Evolutionary conservation across 2,888 invertebrate species (phyloP).

Genomic region (Mamestra brassicae): DNA sequence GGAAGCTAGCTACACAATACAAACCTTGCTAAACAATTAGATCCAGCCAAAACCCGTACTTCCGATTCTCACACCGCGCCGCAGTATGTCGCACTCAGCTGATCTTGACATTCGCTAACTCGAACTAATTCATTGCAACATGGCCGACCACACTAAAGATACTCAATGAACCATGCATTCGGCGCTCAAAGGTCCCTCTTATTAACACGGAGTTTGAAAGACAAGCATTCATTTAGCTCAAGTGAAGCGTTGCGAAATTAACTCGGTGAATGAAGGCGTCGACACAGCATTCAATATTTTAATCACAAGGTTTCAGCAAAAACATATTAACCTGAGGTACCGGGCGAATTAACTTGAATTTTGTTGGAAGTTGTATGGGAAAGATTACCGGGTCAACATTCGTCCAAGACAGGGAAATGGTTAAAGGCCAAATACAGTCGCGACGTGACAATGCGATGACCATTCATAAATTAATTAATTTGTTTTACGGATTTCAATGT

Average conservation of each 20-base stretch:
- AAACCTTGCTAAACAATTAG: conserved; percentile 52
- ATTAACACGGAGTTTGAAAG: conserved; percentile 75
- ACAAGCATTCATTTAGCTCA: conserved; percentile 59
- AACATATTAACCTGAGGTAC: background rate
- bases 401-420: background rate
- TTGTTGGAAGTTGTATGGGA: background rate
- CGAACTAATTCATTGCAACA: conserved; percentile 75
- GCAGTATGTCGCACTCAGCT: conserved; percentile 54
- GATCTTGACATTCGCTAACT: conserved; percentile 75
- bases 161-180: conserved; percentile 73
- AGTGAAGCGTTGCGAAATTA: conserved; percentile 67
- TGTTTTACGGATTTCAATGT: background rate
- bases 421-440: background rate
- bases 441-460: too few species aligned
- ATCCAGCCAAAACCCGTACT: conserved; percentile 40
- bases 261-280: conserved; percentile 48
- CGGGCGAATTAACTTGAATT: background rate
- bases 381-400: too few species aligned
- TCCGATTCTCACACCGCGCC: conserved; percentile 51
- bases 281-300: conserved; percentile 25
- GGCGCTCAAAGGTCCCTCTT: conserved; percentile 74
- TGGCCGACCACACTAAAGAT: conserved; percentile 21
- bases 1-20: conserved; percentile 28
- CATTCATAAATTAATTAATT: too few species aligned
- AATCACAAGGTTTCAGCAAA: conserved; percentile 52